A percentile compares a stretch with the other conserved stretches of the same genome.
phyloP scores from a whole-genome alignment of 2,113 vertebrate genomes.

The Antigone vipio region DNA sequence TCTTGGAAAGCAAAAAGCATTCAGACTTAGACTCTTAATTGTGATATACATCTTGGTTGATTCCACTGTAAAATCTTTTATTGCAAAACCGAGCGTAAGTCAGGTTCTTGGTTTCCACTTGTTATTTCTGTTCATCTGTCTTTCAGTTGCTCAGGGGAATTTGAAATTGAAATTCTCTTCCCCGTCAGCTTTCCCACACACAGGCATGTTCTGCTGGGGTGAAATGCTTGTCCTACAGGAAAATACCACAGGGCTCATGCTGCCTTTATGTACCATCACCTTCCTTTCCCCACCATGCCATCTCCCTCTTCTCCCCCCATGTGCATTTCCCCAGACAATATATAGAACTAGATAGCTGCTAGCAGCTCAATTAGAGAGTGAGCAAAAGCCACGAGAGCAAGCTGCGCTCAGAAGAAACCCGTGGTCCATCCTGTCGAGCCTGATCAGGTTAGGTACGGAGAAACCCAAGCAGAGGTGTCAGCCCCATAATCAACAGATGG shows the following conservation, averaged over 20 bases:
- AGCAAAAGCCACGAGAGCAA: neutral
- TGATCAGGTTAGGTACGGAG: fast-evolving
- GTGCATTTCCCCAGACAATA: neutral
- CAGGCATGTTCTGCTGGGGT: neutral
- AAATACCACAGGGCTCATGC: neutral
- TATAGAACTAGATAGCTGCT: fast-evolving
- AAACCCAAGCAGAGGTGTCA: neutral
- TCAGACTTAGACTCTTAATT: neutral
- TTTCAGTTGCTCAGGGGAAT: neutral
- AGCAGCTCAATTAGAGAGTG: neutral
- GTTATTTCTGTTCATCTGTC: neutral
- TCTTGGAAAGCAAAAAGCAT: neutral
- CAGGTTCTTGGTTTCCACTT: neutral
- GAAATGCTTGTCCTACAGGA: neutral
- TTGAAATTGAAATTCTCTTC: neutral
- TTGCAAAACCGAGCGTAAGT: neutral
- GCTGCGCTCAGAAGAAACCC: neutral
- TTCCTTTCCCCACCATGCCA: neutral
- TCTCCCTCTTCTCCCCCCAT: neutral
- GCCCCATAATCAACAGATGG: neutral
- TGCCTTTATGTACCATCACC: neutral
- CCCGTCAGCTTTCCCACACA: neutral
- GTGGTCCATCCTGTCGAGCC: fast-evolving
- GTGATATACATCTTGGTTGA: neutral
- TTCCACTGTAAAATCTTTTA: neutral